Percentiles rank a stretch among this genome's conserved stretches.
phyloP scores from a whole-genome alignment of 2,797 vertebrate genomes.

The Ctenochaetus hawaiiensis region DNA sequence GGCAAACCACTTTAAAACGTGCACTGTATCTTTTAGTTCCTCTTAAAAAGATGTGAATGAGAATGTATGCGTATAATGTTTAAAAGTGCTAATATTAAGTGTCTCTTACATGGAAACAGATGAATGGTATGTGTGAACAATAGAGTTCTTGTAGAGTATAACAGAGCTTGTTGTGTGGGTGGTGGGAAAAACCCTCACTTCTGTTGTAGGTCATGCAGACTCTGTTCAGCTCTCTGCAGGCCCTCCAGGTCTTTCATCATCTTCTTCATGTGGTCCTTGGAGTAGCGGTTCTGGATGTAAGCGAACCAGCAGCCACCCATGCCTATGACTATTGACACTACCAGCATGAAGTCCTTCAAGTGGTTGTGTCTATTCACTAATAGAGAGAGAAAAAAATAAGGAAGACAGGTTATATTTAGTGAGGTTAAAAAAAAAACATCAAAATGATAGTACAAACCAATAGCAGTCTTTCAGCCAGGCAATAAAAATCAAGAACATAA shows the following conservation, averaged over 20 bases:
- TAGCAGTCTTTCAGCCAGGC: slow-evolving; percentile 1
- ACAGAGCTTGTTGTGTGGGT: slow-evolving; percentile 20
- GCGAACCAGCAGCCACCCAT: slow-evolving; percentile 99
- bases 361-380: slow-evolving; percentile 97
- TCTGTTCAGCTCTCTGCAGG: slow-evolving; percentile 96
- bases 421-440: background rate
- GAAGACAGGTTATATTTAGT: background rate
- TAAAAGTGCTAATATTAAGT: background rate
- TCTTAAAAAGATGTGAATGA: background rate
- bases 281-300: slow-evolving; percentile 98
- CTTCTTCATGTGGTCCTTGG: slow-evolving; percentile 99
- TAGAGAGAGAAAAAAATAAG: slow-evolving; percentile 6
- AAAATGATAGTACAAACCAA: background rate
- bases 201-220: slow-evolving; percentile 96
- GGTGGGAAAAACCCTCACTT: slow-evolving; percentile 85
- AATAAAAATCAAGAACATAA: background rate
- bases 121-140: background rate
- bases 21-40: too few relatives aligned
- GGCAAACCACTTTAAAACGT: too few relatives aligned
- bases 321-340: slow-evolving; percentile 98
- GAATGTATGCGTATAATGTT: background rate
- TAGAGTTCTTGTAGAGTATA: background rate
- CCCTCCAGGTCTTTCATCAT: slow-evolving; percentile 99
- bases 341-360: slow-evolving; percentile 99
- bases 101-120: background rate